Percentiles rank a stretch among this genome's conserved stretches.
These are phyloP conservation scores for Acinonyx jubatus DNA, from an alignment of 2,113 vertebrate species.

Conservation along the genomic window DNA sequence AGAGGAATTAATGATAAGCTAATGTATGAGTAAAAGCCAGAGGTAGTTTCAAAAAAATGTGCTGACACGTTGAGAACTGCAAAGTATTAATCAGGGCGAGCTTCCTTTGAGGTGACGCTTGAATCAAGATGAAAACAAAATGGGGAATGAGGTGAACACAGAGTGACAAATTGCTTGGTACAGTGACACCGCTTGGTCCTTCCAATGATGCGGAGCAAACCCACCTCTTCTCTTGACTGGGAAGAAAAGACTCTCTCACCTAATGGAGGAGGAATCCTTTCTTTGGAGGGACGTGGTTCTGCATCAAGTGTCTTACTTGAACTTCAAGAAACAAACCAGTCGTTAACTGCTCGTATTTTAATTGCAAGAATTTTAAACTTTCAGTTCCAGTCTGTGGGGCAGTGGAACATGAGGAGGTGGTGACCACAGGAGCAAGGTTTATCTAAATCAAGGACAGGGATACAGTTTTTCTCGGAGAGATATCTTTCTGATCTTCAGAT, in stretches of 20 bases:
- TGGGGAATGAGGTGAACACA: neutral
- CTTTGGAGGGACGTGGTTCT: neutral
- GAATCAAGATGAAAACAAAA: conserved; percentile 2
- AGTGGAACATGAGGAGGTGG: neutral
- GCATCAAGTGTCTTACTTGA: neutral
- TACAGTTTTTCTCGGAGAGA: neutral
- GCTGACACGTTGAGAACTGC: neutral
- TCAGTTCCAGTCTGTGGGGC: neutral
- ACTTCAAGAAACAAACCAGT: neutral
- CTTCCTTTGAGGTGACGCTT: neutral
- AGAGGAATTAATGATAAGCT: neutral
- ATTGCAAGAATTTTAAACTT: neutral
- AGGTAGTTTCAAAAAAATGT: neutral
- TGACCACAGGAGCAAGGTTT: neutral
- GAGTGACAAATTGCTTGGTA: neutral
- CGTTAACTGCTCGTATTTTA: neutral
- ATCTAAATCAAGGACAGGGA: neutral
- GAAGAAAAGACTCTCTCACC: neutral
- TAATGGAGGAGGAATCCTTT: neutral
- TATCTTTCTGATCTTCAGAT: neutral
- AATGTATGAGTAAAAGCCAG: neutral
- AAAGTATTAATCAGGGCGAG: neutral
- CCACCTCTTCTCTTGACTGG: neutral
- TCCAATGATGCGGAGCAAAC: neutral
- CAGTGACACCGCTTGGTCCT: neutral